phyloP scores from a whole-genome alignment of 2,113 vertebrate genomes.

The Halichoeres trimaculatus region DNA sequence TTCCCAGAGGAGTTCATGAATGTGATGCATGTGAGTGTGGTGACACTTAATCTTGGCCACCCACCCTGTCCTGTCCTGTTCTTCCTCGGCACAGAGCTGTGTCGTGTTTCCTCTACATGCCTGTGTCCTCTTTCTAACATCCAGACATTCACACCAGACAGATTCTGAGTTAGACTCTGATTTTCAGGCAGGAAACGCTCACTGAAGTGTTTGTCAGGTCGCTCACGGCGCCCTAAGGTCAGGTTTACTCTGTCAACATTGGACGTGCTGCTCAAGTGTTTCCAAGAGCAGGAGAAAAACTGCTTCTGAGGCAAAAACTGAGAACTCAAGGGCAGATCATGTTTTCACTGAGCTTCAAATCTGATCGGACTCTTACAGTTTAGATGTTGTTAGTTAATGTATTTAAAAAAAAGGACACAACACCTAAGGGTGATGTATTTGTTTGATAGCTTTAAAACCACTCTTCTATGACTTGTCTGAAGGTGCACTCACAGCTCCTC shows the following conservation, averaged over 20 bases:
- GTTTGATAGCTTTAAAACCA: too few species aligned
- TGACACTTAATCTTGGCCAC: constrained; percentile 45
- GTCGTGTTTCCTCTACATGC: constrained; percentile 61
- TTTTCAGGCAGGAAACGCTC: constrained; percentile 4
- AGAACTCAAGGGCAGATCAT: background rate
- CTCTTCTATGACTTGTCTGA: too few species aligned
- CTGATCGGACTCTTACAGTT: too few species aligned
- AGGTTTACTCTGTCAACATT: constrained; percentile 45
- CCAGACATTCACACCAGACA: background rate
- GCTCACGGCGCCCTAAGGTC: constrained; percentile 15
- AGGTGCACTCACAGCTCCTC: too few species aligned
- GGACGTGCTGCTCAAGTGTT: constrained; percentile 8
- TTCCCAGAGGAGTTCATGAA: background rate
- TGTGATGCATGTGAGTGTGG: constrained; percentile 12
- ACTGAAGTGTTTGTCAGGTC: background rate
- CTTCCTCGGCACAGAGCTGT: constrained; percentile 20
- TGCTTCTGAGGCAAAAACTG: background rate
- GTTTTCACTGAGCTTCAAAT: too few species aligned
- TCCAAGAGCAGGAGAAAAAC: too few species aligned
- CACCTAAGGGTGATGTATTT: too few species aligned
- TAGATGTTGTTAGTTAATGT: too few species aligned
- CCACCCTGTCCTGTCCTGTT: constrained; percentile 32
- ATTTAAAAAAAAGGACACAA: too few species aligned
- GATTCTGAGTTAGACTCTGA: background rate
- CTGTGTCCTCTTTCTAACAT: constrained; percentile 47